Conservation (phyloP, 2,113 vertebrate species). For the Dicerorhinus sumatrensis region DNA sequence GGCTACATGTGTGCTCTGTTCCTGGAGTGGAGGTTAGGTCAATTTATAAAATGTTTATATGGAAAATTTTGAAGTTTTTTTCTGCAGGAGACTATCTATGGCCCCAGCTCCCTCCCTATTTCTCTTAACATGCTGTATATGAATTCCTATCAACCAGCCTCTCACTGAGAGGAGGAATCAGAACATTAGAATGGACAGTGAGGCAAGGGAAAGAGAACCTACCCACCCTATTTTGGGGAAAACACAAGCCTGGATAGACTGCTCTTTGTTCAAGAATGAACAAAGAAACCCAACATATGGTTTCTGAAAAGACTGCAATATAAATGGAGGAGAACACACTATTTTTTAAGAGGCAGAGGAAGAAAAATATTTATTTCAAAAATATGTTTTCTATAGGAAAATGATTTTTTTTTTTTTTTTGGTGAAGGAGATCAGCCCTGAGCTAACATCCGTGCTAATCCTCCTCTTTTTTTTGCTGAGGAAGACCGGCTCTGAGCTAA, state of each 20-base stretch:
- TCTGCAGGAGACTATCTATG: background rate
- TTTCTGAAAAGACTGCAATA: slow-evolving; percentile 29
- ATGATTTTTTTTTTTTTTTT: slow-evolving; percentile 31
- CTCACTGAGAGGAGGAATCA: background rate
- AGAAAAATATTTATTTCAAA: slow-evolving; percentile 50
- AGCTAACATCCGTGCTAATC: too few relatives aligned
- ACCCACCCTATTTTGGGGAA: background rate
- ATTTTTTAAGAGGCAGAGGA: slow-evolving; percentile 57
- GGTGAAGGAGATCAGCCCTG: too few relatives aligned
- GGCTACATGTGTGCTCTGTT: background rate
- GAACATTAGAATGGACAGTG: background rate
- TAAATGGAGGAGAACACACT: slow-evolving; percentile 25
- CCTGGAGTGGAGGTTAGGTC: background rate
- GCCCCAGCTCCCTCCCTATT: background rate
- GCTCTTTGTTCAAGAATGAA: slow-evolving; percentile 48
- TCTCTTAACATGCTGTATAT: background rate
- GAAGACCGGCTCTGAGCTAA: too few relatives aligned
- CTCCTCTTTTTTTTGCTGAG: too few relatives aligned
- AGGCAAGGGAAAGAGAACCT: background rate
- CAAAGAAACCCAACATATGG: background rate
- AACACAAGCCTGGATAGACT: background rate
- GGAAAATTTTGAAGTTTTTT: slow-evolving; percentile 40
- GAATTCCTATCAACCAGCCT: slow-evolving; percentile 37
- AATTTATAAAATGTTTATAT: slow-evolving; percentile 35
- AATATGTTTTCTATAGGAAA: slow-evolving; percentile 54